A percentile compares a stretch with the other conserved stretches of the same genome.
These are phyloP conservation scores for Sebastes matsubarae DNA, from an alignment of 2,797 vertebrate species.

Conservation along the genomic window DNA sequence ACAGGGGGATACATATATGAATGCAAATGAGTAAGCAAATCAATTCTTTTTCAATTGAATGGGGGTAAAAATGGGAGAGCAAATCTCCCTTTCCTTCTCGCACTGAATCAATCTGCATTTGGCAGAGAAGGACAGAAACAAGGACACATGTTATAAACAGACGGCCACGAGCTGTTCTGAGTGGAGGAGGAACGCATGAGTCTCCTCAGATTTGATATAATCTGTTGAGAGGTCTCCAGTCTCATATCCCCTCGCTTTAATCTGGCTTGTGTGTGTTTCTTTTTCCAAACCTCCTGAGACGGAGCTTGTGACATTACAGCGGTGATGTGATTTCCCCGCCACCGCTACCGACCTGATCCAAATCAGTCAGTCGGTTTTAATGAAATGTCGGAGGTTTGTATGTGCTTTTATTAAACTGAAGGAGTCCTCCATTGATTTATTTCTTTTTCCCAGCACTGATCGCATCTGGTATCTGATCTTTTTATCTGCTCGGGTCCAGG, in stretches of 20 bases:
- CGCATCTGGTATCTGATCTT: slow-evolving; percentile 51
- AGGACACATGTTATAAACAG: slow-evolving; percentile 7
- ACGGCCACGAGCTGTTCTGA: slow-evolving; percentile 4
- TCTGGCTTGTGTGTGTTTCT: slow-evolving; percentile 40
- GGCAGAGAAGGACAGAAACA: slow-evolving; percentile 7
- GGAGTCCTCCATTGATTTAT: slow-evolving; percentile 63
- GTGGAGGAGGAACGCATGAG: slow-evolving; percentile 14
- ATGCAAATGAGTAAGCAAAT: slow-evolving; percentile 35
- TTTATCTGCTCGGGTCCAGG: slow-evolving; percentile 36
- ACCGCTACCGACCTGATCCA: slow-evolving; percentile 7
- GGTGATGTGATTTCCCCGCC: slow-evolving; percentile 14
- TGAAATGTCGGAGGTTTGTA: slow-evolving; percentile 59
- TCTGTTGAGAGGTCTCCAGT: slow-evolving; percentile 37
- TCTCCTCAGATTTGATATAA: slow-evolving; percentile 37
- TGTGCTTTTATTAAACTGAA: slow-evolving; percentile 61
- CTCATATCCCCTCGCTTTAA: slow-evolving; percentile 20
- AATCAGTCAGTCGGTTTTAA: slow-evolving; percentile 47
- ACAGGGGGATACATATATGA: not conserved
- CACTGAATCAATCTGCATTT: slow-evolving; percentile 10
- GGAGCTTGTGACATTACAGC: slow-evolving; percentile 3
- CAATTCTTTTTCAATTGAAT: not conserved
- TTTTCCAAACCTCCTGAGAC: slow-evolving; percentile 37
- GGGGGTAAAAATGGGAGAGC: not conserved
- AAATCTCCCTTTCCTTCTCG: not conserved
- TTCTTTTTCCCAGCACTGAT: slow-evolving; percentile 34